Conservation (phyloP, 2,888 invertebrate genomes). For the Hydroisotoma schaefferi region DNA sequence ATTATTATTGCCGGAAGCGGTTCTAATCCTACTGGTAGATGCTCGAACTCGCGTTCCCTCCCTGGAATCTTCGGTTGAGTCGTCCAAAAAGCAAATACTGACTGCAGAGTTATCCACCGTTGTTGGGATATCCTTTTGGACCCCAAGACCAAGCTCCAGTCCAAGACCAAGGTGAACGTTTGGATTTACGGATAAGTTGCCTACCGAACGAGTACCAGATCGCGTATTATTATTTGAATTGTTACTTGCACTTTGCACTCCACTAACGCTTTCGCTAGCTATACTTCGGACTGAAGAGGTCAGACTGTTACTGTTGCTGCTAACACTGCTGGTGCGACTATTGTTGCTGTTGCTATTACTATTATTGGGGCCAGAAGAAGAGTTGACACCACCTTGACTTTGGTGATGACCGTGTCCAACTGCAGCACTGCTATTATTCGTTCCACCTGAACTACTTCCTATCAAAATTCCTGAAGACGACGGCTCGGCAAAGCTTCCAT, state of each 20-base stretch:
- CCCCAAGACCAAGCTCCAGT: slow-evolving; percentile 25
- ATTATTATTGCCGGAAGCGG: slow-evolving; percentile 15
- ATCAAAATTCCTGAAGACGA: slow-evolving; percentile 35
- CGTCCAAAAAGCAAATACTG: no score
- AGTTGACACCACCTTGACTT: no score
- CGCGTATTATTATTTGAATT: slow-evolving; percentile 11
- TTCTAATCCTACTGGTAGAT: slow-evolving; percentile 10
- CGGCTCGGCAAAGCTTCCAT: slow-evolving; percentile 47
- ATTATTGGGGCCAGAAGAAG: no score
- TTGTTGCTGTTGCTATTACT: slow-evolving; percentile 8
- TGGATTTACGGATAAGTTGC: slow-evolving; percentile 1
- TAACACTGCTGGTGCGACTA: slow-evolving; percentile 34
- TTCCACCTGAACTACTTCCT: slow-evolving; percentile 16
- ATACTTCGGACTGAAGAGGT: slow-evolving; percentile 27
- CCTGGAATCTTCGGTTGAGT: slow-evolving; percentile 6
- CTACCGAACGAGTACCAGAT: neutral
- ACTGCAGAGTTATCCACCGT: no score
- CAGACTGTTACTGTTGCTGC: slow-evolving; percentile 35
- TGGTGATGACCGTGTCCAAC: slow-evolving; percentile 6
- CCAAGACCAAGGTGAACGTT: slow-evolving; percentile 27
- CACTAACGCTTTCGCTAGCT: slow-evolving; percentile 12
- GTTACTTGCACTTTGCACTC: slow-evolving; percentile 2
- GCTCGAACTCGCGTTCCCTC: slow-evolving; percentile 7
- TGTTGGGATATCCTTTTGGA: slow-evolving; percentile 17
- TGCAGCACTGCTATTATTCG: neutral